Evolutionary conservation across 2,797 vertebrate genomes (phyloP).

Genomic region (Odontamblyopus rebecca): DNA sequence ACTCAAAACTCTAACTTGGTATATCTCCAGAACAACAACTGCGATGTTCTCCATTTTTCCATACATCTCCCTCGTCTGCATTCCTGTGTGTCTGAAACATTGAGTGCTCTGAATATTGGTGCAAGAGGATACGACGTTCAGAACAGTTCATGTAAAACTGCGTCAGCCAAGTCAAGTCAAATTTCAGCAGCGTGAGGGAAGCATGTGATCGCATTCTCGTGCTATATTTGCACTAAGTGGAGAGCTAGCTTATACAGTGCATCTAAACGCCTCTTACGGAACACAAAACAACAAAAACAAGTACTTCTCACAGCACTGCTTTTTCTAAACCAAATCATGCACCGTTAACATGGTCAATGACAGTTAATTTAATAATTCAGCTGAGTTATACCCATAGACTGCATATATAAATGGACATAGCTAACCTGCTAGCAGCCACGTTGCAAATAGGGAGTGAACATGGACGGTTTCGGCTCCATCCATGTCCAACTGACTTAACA

Average conservation of each 20-base stretch:
- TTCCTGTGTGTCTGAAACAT: neutral
- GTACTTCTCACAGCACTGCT: neutral
- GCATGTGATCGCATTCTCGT: constrained; percentile 38
- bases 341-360: neutral
- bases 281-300: neutral
- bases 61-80: too few species aligned
- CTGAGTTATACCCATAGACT: too few species aligned
- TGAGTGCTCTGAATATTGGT: neutral
- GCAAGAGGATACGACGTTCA: neutral
- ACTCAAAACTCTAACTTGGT: too few species aligned
- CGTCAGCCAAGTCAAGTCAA: constrained; percentile 23
- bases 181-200: constrained; percentile 17
- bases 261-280: constrained; percentile 11
- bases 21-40: too few species aligned
- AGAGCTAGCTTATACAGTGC: constrained; percentile 17
- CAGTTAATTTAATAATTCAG: too few species aligned
- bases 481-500: too few species aligned
- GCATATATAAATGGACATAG: too few species aligned
- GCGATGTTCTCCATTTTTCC: too few species aligned
- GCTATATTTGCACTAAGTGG: constrained; percentile 48
- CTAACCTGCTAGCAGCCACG: too few species aligned
- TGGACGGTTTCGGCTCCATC: too few species aligned
- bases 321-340: neutral
- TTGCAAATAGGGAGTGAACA: too few species aligned
- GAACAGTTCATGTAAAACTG: constrained; percentile 11